Evolutionary conservation across 2,888 invertebrate genomes (phyloP), one percentile per base, ranked within the genome.

Genomic region (Ceriagrion tenellum): DNA sequence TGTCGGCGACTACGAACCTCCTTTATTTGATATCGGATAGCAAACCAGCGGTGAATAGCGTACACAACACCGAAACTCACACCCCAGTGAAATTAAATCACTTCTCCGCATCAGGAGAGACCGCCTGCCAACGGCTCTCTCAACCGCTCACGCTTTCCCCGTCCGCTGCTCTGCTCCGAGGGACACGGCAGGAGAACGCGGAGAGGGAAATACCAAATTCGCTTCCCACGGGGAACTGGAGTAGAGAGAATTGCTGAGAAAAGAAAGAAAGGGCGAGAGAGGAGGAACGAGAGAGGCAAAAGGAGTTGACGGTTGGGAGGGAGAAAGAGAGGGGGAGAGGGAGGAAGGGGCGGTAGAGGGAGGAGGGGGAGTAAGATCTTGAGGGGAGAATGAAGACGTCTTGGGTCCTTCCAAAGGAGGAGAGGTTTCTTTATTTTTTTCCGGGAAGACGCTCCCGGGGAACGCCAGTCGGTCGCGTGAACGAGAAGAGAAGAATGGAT

Each of bases 341-440:
- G 30, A 47, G 35, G 26, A 35, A 6, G 6, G 55, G 90, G 30
- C 3, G 13, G 55, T n/a, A n/a, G 35, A 30, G 26, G 63, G 0
- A 23, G 40, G 63, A 40, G 30, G 63, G 91, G 59, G n/a, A 26
- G 91, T 8, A 35, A 30, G 91, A 20, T 20, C 16, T 16, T 20
- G 20, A 59, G 91, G 40, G 18, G 91, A 63, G 63, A 40, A 63
- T 91, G 59, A 91, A 63, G 40, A 81, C 81, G 81, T 81, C 81
- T 81, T 35, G 30, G 81, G 1, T n/a, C 4, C 81, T 16, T 23
- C 81, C 30, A 10, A 16, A 30, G 30, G 35, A 30, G 30, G 81
- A 26, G 81, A 18, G 81, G n/a, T 2, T 69, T 69, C 26, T 12
- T 69, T 59, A 3, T 8, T 59, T 35, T 81, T 81, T 81, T 81